phyloP scores from a whole-genome alignment of 92 coral and sea anemone species.

The Porites divaricata region DNA sequence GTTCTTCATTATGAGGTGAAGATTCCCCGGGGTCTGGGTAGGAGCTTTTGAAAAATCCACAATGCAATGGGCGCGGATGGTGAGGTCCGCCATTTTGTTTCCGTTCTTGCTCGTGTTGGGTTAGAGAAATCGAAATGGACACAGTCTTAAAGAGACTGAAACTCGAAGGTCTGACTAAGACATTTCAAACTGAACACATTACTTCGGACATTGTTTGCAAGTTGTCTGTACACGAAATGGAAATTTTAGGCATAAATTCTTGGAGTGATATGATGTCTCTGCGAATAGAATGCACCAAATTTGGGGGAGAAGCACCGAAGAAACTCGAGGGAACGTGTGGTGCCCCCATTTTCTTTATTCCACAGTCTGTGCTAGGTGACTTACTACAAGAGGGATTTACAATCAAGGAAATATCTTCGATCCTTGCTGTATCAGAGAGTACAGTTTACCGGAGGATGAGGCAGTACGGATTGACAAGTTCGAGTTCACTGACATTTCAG shows the following conservation, averaged over 20 bases:
- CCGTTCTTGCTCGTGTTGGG: background rate
- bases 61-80: constrained; percentile 14
- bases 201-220: constrained; percentile 32
- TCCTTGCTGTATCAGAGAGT: constrained; percentile 62
- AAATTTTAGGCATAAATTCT: constrained; percentile 50
- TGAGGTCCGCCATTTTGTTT: background rate
- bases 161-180: constrained; percentile 22
- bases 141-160: constrained; percentile 11
- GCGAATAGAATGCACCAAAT: constrained; percentile 56
- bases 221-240: constrained; percentile 54
- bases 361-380: constrained; percentile 51
- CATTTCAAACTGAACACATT: constrained; percentile 10
- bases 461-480: constrained; percentile 48
- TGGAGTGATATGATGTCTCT: constrained; percentile 66
- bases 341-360: constrained; percentile 64
- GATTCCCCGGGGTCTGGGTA: constrained; percentile 11
- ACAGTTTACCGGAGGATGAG: constrained; percentile 75
- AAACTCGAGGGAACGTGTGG: constrained; percentile 39
- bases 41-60: background rate
- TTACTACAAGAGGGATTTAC: constrained; percentile 61
- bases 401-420: constrained; percentile 48
- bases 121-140: too few relatives aligned
- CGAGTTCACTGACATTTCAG: constrained; percentile 59
- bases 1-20: background rate
- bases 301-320: constrained; percentile 17